Evolutionary conservation across 2,113 vertebrate species (phyloP).

Genomic region (Myotis brandtii): DNA sequence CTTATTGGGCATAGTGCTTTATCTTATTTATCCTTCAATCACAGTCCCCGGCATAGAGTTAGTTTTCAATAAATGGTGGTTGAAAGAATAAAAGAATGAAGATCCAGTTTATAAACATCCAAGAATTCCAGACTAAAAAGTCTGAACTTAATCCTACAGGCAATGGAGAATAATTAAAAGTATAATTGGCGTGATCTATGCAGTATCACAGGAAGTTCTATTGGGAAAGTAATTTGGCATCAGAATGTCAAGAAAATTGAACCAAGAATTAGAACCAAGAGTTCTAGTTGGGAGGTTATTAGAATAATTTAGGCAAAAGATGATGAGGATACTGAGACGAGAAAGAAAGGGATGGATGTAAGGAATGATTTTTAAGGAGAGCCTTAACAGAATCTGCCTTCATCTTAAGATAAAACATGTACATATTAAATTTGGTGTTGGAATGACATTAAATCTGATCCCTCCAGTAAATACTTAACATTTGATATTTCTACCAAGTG

Average conservation of each 20-base stretch:
- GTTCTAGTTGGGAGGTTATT: neutral
- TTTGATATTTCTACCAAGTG: neutral
- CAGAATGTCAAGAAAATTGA: neutral
- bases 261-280: slow-evolving; percentile 38
- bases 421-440: neutral
- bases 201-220: neutral
- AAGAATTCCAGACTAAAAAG: slow-evolving; percentile 29
- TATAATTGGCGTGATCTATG: neutral
- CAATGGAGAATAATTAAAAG: neutral
- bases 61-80: neutral
- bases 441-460: neutral
- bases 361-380: neutral
- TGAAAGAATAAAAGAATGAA: slow-evolving; percentile 5
- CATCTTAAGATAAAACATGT: neutral
- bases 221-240: neutral
- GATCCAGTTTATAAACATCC: neutral
- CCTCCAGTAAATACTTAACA: neutral
- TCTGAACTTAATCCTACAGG: slow-evolving; percentile 16
- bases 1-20: neutral
- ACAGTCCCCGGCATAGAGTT: neutral
- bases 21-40: neutral
- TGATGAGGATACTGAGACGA: neutral
- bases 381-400: neutral
- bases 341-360: neutral
- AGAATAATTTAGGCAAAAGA: neutral